Evolutionary conservation across 2,888 invertebrate genomes (phyloP), one percentile per base, ranked within the genome.

Genomic region (Cephonodes hylas): DNA sequence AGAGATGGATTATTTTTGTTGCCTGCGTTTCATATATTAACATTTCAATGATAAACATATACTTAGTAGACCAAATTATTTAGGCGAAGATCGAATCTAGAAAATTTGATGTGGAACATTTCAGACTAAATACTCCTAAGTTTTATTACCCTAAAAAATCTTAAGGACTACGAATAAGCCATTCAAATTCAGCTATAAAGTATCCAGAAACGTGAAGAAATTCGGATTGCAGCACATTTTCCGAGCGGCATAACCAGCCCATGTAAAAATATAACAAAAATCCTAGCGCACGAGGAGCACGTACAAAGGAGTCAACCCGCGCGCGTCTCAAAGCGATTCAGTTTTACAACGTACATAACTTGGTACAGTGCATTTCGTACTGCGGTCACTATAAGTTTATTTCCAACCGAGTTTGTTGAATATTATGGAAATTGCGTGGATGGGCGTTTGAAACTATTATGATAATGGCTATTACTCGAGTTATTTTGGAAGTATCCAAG

Each of bases 341-440:
- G 63, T 60, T 70, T 69, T 59, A 59, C 48, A n/a, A 48, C 23
- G 15, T 44, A 42, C 58, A 59, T 44, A 63, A 69, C 38, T 67
- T 66, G 63, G n/a, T 38, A 64, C 62, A 64, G 38, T 63, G 53
- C 44, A 44, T 48, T 59, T 59, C 58, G 23, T 58, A 23, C 15
- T 53, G n/a, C 44, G 58, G 58, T 44, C 58, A 62, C 68, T 65
- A 62, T 65, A 65, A 66, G 71, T 63, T 65, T 66, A 71, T 70
- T 64, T 46, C 34, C 31, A 58, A 69, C 60, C 61, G 63, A 65
- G 63, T 71, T 73, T 73, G 69, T 72, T 68, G 61, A 72, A 68
- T 71, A 70, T 73, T 71, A 71, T 70, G 72, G 63, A 68, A 71
- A 73, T 73, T 65, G 61, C 56, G 61, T 63, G 66, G 58, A 53